phyloP scores from a whole-genome alignment of 2,113 vertebrate genomes.

The Menura novaehollandiae region DNA sequence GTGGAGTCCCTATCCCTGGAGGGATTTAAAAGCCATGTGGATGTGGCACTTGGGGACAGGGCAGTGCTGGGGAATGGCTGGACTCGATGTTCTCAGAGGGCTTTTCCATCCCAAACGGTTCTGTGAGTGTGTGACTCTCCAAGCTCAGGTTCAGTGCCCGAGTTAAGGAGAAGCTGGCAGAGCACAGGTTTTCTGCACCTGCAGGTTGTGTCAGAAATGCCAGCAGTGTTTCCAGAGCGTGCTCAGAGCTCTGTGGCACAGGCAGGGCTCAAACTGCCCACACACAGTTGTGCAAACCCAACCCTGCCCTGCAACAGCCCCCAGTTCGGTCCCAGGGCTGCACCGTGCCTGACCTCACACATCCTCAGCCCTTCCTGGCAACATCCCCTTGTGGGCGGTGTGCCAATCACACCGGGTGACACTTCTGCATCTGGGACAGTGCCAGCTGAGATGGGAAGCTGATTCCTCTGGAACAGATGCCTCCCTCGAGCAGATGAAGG shows the following conservation, averaged over 20 bases:
- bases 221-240: accelerated
- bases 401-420: not conserved
- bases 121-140: not conserved
- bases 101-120: not conserved
- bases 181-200: not conserved
- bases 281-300: not conserved
- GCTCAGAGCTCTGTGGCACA: not conserved
- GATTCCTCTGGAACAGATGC: not conserved
- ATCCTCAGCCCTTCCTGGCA: not conserved
- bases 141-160: not conserved
- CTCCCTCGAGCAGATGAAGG: not conserved
- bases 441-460: not conserved
- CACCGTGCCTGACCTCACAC: not conserved
- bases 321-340: not conserved
- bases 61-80: not conserved
- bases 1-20: not conserved
- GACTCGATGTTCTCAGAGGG: not conserved
- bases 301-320: not conserved
- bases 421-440: not conserved
- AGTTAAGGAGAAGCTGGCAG: not conserved
- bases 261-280: not conserved
- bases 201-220: not conserved
- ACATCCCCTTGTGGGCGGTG: not conserved
- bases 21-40: not conserved
- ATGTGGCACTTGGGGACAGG: not conserved